Conservation (phyloP, 2,888 invertebrate species). For the Bugula neritina region DNA sequence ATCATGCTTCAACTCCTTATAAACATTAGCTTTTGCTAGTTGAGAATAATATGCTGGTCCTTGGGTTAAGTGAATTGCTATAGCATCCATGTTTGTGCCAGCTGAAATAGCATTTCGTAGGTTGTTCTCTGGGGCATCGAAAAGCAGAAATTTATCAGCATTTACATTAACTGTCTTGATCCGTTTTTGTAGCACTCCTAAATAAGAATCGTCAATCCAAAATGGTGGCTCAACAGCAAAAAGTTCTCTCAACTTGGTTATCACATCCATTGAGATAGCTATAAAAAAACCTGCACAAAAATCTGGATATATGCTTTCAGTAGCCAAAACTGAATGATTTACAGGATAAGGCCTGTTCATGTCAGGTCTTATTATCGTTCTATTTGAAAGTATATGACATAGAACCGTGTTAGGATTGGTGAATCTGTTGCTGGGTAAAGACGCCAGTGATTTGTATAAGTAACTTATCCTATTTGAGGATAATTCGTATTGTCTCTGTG, state of each 20-base stretch:
- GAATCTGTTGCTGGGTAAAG: background rate
- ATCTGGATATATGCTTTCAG: conserved; percentile 6
- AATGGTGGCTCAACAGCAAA: conserved; percentile 12
- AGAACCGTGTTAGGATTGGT: background rate
- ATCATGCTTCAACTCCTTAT: too few relatives aligned
- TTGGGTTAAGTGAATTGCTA: background rate
- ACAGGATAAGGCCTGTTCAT: background rate
- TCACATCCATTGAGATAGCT: background rate
- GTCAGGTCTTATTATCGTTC: background rate
- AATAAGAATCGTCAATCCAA: conserved; percentile 12
- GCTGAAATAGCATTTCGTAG: background rate
- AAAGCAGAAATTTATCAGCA: background rate
- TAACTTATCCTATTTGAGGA: background rate
- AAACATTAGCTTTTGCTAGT: too few relatives aligned
- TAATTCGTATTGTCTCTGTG: background rate
- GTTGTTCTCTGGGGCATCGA: background rate
- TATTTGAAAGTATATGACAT: background rate
- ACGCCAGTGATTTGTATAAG: background rate
- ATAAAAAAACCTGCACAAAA: conserved; percentile 15
- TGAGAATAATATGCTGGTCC: background rate
- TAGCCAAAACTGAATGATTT: background rate
- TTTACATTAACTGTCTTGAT: background rate
- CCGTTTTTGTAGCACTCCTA: background rate
- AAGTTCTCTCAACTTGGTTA: background rate
- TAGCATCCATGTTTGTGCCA: background rate